Evolutionary conservation across 2,888 invertebrate species (phyloP).

Genomic region (Spodoptera exigua): DNA sequence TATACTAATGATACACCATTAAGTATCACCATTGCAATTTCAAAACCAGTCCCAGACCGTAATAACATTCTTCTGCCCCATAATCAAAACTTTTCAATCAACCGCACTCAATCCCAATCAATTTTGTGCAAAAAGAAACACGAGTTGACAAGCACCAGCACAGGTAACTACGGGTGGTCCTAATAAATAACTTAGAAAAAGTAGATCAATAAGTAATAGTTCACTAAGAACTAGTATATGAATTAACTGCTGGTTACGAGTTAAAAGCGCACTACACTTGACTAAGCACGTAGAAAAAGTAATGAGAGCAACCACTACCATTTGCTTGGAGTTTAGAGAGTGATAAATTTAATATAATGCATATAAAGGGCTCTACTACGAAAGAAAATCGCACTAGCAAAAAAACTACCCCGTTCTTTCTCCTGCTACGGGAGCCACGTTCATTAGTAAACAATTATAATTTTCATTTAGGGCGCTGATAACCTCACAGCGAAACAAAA

Average conservation of each 20-base stretch:
- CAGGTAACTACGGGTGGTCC: constrained; percentile 54
- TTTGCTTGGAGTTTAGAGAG: constrained; percentile 41
- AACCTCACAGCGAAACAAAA: too few species aligned
- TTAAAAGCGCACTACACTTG: constrained; percentile 45
- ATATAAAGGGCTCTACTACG: too few species aligned
- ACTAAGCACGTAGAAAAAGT: constrained; percentile 52
- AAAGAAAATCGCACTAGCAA: too few species aligned
- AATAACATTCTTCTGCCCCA: background rate
- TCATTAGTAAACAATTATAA: too few species aligned
- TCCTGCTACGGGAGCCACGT: too few species aligned
- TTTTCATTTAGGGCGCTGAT: too few species aligned
- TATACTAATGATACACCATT: too few species aligned
- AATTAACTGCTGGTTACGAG: constrained; percentile 52
- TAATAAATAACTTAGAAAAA: constrained; percentile 51
- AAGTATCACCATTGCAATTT: too few species aligned
- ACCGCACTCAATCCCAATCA: constrained; percentile 17
- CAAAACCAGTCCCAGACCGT: background rate
- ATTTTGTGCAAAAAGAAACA: constrained; percentile 25
- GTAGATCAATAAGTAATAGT: constrained; percentile 54
- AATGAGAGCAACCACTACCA: constrained; percentile 49
- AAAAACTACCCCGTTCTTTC: too few species aligned
- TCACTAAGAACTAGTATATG: constrained; percentile 58
- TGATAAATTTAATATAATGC: constrained; percentile 29
- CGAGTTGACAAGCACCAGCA: background rate
- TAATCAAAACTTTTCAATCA: constrained; percentile 5